phyloP scores from a whole-genome alignment of 2,888 invertebrate species.

The Habroteleia sp. region DNA sequence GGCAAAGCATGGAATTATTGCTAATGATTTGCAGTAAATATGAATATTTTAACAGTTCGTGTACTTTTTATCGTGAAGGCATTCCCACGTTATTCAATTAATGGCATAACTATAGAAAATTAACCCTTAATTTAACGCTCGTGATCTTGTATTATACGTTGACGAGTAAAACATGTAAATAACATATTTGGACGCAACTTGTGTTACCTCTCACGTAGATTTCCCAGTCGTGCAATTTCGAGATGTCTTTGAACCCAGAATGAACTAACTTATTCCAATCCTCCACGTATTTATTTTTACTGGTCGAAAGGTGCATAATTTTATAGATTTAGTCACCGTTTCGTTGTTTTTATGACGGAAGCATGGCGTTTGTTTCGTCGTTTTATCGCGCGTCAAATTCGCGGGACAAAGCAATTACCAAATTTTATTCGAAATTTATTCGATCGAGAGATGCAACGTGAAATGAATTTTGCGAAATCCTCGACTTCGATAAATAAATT shows the following conservation, averaged over 20 bases:
- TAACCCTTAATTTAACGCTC: conserved; percentile 6
- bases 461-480: no score
- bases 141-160: conserved; percentile 9
- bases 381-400: not conserved
- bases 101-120: conserved; percentile 1
- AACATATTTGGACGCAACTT: conserved; percentile 50
- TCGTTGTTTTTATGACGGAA: conserved; percentile 9
- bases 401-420: not conserved
- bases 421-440: not conserved
- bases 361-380: not conserved
- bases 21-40: no score
- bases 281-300: conserved; percentile 45
- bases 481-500: no score
- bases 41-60: no score
- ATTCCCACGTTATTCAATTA: no score
- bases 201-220: conserved; percentile 61
- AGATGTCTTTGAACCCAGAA: conserved; percentile 61
- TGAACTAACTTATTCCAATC: conserved; percentile 45
- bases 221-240: conserved; percentile 68
- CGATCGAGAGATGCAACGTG: no score
- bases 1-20: no score
- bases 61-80: no score
- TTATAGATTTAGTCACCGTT: conserved; percentile 46
- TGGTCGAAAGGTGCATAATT: conserved; percentile 46
- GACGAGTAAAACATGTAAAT: conserved; percentile 51